These are phyloP conservation scores for Lethenteron camtschaticum DNA, from an alignment of 2,113 vertebrate species.

Conservation along the genomic window DNA sequence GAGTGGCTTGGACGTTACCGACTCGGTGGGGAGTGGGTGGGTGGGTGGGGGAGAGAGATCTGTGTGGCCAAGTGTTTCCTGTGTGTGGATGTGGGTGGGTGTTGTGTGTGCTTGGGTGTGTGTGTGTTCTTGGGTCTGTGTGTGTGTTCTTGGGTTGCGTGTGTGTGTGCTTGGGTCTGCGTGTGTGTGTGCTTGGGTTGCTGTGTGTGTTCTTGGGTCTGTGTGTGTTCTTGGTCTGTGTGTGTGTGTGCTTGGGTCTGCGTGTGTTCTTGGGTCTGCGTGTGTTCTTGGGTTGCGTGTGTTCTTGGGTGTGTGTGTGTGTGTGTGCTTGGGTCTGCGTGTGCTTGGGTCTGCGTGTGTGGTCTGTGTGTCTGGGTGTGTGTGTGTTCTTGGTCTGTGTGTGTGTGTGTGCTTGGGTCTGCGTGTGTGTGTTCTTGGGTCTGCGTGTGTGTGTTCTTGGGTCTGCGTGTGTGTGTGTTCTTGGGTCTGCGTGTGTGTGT, in stretches of 20 bases:
- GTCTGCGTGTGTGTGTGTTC: neutral
- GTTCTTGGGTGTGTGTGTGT: neutral
- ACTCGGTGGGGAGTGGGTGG: neutral
- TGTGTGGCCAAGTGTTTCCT: neutral
- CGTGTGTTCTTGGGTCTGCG: too few species aligned
- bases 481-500: neutral
- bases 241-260: neutral
- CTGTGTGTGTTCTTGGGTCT: neutral
- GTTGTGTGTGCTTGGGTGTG: neutral
- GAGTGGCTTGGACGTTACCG: too few species aligned
- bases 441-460: neutral
- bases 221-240: slow-evolving; percentile 2
- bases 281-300: neutral
- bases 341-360: neutral
- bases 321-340: neutral
- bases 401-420: neutral
- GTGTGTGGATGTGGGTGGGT: neutral
- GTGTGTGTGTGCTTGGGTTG: neutral
- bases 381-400: neutral
- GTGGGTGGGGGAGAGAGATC: neutral
- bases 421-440: neutral
- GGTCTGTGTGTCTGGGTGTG: neutral
- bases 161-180: neutral
- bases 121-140: neutral
- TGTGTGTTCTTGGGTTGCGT: neutral